A percentile compares a stretch with the other conserved stretches of the same genome.
Evolutionary conservation across 2,797 vertebrate species (phyloP).

Genomic region (Lithobates pipiens): DNA sequence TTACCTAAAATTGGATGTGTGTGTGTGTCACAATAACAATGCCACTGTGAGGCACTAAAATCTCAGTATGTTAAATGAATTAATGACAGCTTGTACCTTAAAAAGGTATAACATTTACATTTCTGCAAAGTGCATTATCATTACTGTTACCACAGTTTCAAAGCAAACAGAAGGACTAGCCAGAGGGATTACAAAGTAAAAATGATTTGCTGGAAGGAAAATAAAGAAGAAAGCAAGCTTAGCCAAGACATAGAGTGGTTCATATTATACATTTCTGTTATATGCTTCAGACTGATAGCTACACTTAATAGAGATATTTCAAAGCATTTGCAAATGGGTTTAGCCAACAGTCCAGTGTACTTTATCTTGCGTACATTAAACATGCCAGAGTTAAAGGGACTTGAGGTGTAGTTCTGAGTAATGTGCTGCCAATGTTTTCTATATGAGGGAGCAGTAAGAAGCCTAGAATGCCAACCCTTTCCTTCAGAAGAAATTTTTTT

Average conservation of each 20-base stretch:
- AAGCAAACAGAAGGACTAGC: constrained; percentile 47
- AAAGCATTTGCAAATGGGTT: constrained; percentile 2
- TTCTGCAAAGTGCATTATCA: constrained; percentile 48
- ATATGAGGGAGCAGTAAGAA: not conserved
- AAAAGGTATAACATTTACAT: constrained; percentile 5
- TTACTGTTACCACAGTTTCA: constrained; percentile 56
- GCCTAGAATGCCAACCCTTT: not conserved
- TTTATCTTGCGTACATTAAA: constrained; percentile 18
- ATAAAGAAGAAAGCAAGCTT: not conserved
- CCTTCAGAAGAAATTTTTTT: not conserved
- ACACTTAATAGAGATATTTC: constrained; percentile 3
- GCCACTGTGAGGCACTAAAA: not conserved
- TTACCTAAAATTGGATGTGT: too few relatives aligned
- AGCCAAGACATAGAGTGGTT: constrained; percentile 29
- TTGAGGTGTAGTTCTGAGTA: not conserved
- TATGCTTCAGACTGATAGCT: constrained; percentile 26
- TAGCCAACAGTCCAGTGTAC: constrained; percentile 5
- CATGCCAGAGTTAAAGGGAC: constrained; percentile 4
- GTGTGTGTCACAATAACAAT: too few relatives aligned
- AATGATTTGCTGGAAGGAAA: constrained; percentile 50
- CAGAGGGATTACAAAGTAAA: constrained; percentile 49
- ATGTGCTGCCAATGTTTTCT: not conserved
- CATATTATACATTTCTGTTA: constrained; percentile 21
- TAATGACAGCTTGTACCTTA: not conserved
- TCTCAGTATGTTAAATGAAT: not conserved